Evolutionary conservation across 2,113 vertebrate species (phyloP).

Genomic region (Arizona elegans): DNA sequence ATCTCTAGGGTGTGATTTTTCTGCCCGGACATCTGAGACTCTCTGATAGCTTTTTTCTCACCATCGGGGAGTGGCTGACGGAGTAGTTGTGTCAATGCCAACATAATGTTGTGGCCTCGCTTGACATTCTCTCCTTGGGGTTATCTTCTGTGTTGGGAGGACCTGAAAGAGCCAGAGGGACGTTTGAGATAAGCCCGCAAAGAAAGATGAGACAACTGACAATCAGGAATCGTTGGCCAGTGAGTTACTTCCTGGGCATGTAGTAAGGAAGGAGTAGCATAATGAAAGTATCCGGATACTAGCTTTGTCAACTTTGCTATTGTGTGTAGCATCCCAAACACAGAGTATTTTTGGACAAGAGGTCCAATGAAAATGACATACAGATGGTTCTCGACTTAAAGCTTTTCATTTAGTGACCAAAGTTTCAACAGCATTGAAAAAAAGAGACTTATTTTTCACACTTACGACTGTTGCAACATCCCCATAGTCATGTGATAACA

Average conservation of each 20-base stretch:
- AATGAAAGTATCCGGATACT: background rate
- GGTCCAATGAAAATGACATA: background rate
- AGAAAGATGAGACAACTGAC: background rate
- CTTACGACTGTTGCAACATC: too few relatives aligned
- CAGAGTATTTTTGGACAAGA: background rate
- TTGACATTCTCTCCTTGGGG: constrained; percentile 27
- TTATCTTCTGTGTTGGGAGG: background rate
- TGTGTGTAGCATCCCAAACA: background rate
- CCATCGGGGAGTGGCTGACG: background rate
- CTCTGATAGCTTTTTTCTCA: constrained; percentile 49
- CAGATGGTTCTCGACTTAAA: too few relatives aligned
- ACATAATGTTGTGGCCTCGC: constrained; percentile 33
- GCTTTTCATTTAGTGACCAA: too few relatives aligned
- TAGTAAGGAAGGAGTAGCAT: background rate
- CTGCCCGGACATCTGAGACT: background rate
- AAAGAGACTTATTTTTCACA: too few relatives aligned
- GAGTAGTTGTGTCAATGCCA: constrained; percentile 8
- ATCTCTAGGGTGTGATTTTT: constrained; percentile 43
- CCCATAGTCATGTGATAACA: too few relatives aligned
- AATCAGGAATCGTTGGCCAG: background rate
- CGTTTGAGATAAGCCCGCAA: background rate
- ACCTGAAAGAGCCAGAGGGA: background rate
- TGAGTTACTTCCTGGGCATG: background rate
- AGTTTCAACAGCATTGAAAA: too few relatives aligned
- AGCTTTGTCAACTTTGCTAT: background rate